These are phyloP conservation scores for Griposia aprilina DNA, from an alignment of 2,888 invertebrate species.

Conservation along the genomic window DNA sequence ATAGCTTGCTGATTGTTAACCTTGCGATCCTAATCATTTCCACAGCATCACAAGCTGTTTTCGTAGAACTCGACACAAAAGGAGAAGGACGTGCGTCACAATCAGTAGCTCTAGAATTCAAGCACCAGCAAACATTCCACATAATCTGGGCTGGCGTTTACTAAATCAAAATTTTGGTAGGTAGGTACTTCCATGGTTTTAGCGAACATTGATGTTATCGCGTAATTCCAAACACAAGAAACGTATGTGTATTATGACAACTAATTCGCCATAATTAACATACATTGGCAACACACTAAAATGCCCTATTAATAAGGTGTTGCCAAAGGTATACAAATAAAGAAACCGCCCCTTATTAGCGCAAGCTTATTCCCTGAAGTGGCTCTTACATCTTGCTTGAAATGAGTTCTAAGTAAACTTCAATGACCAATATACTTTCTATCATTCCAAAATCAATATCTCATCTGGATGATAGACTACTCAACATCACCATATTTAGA, in stretches of 20 bases:
- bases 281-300: not conserved
- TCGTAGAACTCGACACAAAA: not conserved
- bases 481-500: not conserved
- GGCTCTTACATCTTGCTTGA: conserved; percentile 5
- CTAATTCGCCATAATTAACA: too few species aligned
- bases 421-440: conserved; percentile 28
- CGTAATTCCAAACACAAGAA: not conserved
- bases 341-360: not conserved
- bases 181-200: not conserved
- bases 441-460: conserved; percentile 8
- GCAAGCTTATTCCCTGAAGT: conserved; percentile 1
- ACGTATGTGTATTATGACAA: conserved; percentile 13
- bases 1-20: not conserved
- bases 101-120: not conserved
- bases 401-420: conserved; percentile 1
- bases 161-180: too few species aligned
- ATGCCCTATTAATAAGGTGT: too few species aligned
- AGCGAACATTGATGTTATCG: not conserved
- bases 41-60: not conserved
- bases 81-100: not conserved
- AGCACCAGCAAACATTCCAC: not conserved
- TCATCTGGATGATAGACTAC: not conserved
- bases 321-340: not conserved
- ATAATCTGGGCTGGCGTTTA: not conserved
- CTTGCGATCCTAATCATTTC: not conserved